Evolutionary conservation across 2,888 invertebrate genomes (phyloP).

Genomic region (Platycnemis pennipes): DNA sequence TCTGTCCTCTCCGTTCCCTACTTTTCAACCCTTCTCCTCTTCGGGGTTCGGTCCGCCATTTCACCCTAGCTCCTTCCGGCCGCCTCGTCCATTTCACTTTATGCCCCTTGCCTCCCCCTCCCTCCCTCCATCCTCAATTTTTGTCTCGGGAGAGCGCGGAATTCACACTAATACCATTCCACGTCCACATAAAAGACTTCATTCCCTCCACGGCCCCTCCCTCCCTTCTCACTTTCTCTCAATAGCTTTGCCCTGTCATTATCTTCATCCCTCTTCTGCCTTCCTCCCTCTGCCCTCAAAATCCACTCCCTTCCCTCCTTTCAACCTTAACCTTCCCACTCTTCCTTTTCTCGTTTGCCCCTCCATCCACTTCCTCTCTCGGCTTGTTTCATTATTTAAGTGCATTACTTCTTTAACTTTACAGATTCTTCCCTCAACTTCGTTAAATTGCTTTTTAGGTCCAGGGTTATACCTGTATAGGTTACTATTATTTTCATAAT

Average conservation of each 20-base stretch:
- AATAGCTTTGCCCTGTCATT: slow-evolving; percentile 43
- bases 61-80: not conserved
- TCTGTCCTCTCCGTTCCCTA: not conserved
- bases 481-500: too few relatives aligned
- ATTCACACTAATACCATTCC: slow-evolving; percentile 64
- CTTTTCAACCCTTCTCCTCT: not conserved
- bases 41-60: not conserved
- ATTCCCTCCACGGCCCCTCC: slow-evolving; percentile 8
- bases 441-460: too few relatives aligned
- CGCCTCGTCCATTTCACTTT: slow-evolving; percentile 41
- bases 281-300: not conserved
- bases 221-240: slow-evolving; percentile 59
- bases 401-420: not conserved
- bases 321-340: too few relatives aligned
- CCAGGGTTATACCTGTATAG: too few relatives aligned
- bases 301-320: not conserved
- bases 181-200: slow-evolving; percentile 62
- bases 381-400: too few relatives aligned
- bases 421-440: not conserved
- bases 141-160: slow-evolving; percentile 35
- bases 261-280: slow-evolving; percentile 16
- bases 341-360: not conserved
- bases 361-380: too few relatives aligned
- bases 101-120: not conserved
- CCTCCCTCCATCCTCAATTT: slow-evolving; percentile 31